Conservation (phyloP, 2,888 invertebrate genomes). For the Xestobium rufovillosum region DNA sequence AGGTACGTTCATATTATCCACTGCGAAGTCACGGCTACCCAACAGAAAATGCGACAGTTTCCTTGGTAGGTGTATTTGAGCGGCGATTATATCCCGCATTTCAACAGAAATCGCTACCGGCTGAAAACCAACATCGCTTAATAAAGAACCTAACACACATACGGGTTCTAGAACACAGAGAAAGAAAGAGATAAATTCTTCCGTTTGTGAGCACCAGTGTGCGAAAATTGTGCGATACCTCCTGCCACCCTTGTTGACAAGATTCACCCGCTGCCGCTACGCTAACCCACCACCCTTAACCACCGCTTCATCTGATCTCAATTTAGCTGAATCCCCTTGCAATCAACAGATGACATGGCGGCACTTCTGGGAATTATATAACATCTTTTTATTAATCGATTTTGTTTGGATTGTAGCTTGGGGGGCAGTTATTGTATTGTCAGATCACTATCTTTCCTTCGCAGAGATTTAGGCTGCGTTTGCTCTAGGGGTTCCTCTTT, state of each 20-base stretch:
- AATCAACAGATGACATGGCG: conserved; percentile 40
- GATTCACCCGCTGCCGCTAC: conserved; percentile 18
- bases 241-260: conserved; percentile 24
- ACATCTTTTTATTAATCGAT: conserved; percentile 42
- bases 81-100: too few relatives aligned
- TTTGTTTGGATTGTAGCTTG: conserved; percentile 34
- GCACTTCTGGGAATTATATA: conserved; percentile 35
- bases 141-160: too few relatives aligned
- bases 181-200: too few relatives aligned
- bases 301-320: conserved; percentile 29
- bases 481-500: too few relatives aligned
- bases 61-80: too few relatives aligned
- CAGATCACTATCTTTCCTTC: conserved; percentile 24
- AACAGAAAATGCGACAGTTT: too few relatives aligned
- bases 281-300: conserved; percentile 14
- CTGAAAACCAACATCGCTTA: too few relatives aligned
- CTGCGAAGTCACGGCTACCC: too few relatives aligned
- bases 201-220: conserved; percentile 30
- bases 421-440: conserved; percentile 33
- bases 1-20: too few relatives aligned
- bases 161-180: too few relatives aligned
- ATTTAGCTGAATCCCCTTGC: conserved; percentile 37
- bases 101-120: too few relatives aligned
- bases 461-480: too few relatives aligned
- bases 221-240: conserved; percentile 25